phyloP scores from a whole-genome alignment of 2,113 vertebrate genomes.

The Stictonetta naevosa region DNA sequence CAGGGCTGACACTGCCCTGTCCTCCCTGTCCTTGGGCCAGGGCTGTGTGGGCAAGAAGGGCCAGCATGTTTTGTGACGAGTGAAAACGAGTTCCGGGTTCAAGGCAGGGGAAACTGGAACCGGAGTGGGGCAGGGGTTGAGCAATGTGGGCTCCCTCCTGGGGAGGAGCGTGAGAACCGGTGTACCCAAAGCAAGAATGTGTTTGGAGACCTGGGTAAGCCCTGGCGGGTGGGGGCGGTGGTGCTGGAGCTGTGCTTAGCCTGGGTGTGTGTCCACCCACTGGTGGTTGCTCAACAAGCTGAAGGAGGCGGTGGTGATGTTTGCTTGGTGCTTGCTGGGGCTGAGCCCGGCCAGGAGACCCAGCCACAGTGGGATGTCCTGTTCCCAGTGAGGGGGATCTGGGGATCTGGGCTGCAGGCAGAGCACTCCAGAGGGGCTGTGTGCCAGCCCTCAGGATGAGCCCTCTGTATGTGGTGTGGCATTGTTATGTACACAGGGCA shows the following conservation, averaged over 20 bases:
- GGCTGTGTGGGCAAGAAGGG: background rate
- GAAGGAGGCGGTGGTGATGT: background rate
- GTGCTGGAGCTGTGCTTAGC: constrained; percentile 44
- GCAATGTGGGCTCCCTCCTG: background rate
- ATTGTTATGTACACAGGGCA: rapidly evolving
- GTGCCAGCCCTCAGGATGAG: background rate
- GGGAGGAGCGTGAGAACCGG: constrained; percentile 53
- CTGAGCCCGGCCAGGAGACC: background rate
- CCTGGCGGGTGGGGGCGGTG: background rate
- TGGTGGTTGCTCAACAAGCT: constrained; percentile 47
- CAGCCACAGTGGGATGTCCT: rapidly evolving
- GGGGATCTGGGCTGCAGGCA: background rate
- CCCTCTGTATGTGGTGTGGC: background rate
- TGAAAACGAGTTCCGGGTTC: constrained; percentile 33
- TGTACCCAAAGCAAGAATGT: constrained; percentile 49
- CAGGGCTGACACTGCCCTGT: rapidly evolving
- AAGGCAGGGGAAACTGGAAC: background rate
- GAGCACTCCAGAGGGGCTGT: background rate
- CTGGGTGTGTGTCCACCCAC: constrained; percentile 71
- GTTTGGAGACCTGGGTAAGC: constrained; percentile 35
- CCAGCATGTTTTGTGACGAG: background rate
- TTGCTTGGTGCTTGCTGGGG: background rate
- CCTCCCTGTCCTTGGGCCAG: background rate
- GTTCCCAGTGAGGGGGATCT: background rate
- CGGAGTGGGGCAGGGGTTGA: background rate